Base-by-base conservation (phyloP, 2,888 invertebrate genomes). In the Macrophya annulata region DNA sequence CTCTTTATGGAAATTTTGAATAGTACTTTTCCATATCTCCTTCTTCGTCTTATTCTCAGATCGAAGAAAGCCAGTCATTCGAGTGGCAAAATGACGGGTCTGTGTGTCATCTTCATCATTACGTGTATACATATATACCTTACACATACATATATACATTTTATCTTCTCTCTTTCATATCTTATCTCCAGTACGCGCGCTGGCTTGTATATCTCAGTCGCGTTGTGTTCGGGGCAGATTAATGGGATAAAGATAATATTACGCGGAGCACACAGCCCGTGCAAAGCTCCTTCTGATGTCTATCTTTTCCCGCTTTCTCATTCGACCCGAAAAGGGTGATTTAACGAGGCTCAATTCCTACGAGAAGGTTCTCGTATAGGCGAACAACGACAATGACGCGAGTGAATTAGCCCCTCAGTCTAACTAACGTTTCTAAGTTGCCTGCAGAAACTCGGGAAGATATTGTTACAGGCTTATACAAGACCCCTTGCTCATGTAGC, bases 241-340 rank as follows among this genome's bases (percentile, higher is more conserved):
- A 81, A 81, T 81, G 81, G 81, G 43, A 62, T 25, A 59, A 43
- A 81, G 81, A 81, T 81, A 62, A 81, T 77, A 55, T 77, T 77
- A 51, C 77, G 59, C 62, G 81, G 21, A 43, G 62, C 43, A 62
- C 31, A 55, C 37, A 62, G 59, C 81, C 51, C 21, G 43, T 4
- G 45, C n/a, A 74, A 43, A 74, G 45, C 81, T 81, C n/a, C 81
- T 77, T 55, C 51, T 59, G 81, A 81, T 81, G 59, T n/a, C 40
- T 81, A 81, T 81, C 81, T 81, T 62, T 43, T 40, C 62, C 79
- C 81, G 59, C 21, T 81, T 77, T 25, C 77, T 55, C 55, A 81
- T 81, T 81, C 81, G 59, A 62, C 59, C 59, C 43, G 37, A 43
- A 81, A 81, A 43, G 81, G 81, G 81, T 81, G 81, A 81, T 62